Evolutionary conservation across 2,113 vertebrate genomes (phyloP).

Genomic region (Sceloporus undulatus): DNA sequence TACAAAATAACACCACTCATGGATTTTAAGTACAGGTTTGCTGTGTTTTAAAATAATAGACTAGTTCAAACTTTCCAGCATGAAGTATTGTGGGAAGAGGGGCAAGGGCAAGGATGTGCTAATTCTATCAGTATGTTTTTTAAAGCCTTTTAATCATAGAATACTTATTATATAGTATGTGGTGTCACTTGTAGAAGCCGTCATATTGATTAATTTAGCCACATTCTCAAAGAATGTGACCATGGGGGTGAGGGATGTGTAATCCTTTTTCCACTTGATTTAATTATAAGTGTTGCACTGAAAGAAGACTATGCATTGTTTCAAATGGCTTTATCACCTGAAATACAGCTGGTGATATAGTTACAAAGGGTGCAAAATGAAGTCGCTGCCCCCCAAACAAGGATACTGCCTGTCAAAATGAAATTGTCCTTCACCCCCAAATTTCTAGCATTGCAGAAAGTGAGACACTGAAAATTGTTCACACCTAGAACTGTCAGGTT

Average conservation of each 20-base stretch:
- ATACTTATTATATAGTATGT: not conserved
- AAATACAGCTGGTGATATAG: not conserved
- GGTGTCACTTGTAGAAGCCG: not conserved
- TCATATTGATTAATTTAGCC: not conserved
- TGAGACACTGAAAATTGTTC: no score
- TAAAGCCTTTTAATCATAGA: not conserved
- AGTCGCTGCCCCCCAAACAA: no score
- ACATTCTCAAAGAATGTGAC: no score
- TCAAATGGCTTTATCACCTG: not conserved
- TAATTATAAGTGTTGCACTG: not conserved
- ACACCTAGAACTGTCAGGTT: no score
- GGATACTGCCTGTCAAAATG: no score
- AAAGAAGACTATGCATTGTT: not conserved
- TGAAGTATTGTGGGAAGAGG: not conserved
- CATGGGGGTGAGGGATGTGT: not conserved
- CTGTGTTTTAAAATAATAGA: no score
- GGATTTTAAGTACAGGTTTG: no score
- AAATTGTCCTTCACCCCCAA: no score
- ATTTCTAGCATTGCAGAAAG: no score
- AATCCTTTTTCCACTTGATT: not conserved
- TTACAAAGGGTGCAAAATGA: no score
- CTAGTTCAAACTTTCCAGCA: not conserved
- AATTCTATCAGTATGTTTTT: not conserved
- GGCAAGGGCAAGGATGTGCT: not conserved
- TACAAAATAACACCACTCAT: constrained; percentile 7